These are phyloP conservation scores for Zelleria hepariella DNA, from an alignment of 2,888 invertebrate species.

Conservation along the genomic window DNA sequence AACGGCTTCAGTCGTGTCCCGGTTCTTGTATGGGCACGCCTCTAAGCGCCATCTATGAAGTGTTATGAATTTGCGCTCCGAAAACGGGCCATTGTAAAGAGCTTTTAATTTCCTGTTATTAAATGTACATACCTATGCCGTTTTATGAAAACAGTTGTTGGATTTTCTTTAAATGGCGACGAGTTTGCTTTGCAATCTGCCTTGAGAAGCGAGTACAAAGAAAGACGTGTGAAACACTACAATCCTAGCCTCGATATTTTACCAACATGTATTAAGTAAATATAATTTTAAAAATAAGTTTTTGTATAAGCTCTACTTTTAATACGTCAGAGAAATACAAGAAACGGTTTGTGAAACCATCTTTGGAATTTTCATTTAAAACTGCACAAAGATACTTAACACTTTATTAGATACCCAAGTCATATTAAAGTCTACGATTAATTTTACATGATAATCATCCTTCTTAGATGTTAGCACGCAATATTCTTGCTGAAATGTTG, in stretches of 20 bases:
- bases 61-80: not conserved
- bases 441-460: constrained; percentile 13
- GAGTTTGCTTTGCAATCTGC: constrained; percentile 5
- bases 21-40: no score
- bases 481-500: constrained; percentile 32
- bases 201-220: constrained; percentile 20
- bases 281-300: constrained; percentile 24
- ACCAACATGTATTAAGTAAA: constrained; percentile 15
- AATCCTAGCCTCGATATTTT: constrained; percentile 20
- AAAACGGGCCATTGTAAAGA: no score
- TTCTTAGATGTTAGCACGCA: constrained; percentile 9
- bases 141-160: not conserved
- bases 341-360: constrained; percentile 11
- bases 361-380: not conserved
- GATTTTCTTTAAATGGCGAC: not conserved
- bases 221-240: constrained; percentile 17
- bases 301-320: constrained; percentile 28
- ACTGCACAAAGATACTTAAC: not conserved
- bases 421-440: constrained; percentile 15
- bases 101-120: not conserved
- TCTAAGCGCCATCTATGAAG: no score
- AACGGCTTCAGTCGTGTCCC: no score
- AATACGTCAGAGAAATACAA: constrained; percentile 40
- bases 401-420: constrained; percentile 16
- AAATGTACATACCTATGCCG: not conserved